These are phyloP conservation scores for Tanypteryx hageni DNA, from an alignment of 2,888 invertebrate species.

Conservation along the genomic window DNA sequence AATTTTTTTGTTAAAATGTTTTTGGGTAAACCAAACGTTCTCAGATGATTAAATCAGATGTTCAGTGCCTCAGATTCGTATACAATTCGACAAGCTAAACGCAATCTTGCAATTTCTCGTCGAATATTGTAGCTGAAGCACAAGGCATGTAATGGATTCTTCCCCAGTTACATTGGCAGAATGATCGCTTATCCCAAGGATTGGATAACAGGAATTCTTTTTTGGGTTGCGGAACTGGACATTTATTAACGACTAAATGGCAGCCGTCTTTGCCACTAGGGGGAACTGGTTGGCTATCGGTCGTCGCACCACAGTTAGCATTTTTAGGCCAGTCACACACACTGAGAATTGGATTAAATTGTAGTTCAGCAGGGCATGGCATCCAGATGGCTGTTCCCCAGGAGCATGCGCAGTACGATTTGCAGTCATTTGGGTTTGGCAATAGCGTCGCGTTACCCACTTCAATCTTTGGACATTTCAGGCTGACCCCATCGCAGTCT, in stretches of 20 bases:
- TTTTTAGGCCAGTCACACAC: constrained; percentile 53
- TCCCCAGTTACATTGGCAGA: background rate
- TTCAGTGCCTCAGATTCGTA: too few species aligned
- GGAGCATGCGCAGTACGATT: constrained; percentile 43
- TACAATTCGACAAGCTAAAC: too few species aligned
- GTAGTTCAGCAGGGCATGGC: constrained; percentile 55
- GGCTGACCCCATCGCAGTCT: background rate
- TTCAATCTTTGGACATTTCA: background rate
- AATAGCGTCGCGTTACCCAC: constrained; percentile 10
- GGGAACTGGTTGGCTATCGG: too few species aligned
- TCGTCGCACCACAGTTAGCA: background rate
- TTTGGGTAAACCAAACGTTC: too few species aligned
- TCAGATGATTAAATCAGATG: too few species aligned
- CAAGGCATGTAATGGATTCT: background rate
- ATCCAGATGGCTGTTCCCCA: constrained; percentile 17
- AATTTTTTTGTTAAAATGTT: too few species aligned
- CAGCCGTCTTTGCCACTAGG: too few species aligned
- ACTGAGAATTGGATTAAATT: constrained; percentile 57
- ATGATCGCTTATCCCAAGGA: background rate
- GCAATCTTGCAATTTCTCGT: too few species aligned
- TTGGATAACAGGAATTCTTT: background rate
- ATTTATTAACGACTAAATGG: too few species aligned
- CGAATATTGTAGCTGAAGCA: background rate
- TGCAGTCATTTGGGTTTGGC: constrained; percentile 21
- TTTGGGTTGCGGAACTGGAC: too few species aligned